Evolutionary conservation across 2,888 invertebrate genomes (phyloP).

Genomic region (Tipula vernalis): DNA sequence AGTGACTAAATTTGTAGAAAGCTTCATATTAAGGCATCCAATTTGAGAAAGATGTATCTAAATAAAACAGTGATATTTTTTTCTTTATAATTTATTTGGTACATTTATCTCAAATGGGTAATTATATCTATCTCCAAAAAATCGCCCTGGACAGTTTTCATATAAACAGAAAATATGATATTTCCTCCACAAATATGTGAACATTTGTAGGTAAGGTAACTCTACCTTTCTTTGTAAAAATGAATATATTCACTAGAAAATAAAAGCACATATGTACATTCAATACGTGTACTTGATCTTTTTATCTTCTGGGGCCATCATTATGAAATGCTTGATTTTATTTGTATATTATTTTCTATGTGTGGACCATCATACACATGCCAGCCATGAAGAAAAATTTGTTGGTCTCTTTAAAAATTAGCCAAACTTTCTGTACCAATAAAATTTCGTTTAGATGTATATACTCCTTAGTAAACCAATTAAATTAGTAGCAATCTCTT

Average conservation of each 20-base stretch:
- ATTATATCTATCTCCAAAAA: background rate
- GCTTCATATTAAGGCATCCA: background rate
- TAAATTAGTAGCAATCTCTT: background rate
- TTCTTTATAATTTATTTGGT: background rate
- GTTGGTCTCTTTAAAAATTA: background rate
- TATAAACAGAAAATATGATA: background rate
- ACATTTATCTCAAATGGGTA: background rate
- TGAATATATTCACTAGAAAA: background rate
- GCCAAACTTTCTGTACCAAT: background rate
- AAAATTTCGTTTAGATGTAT: background rate
- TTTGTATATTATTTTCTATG: background rate
- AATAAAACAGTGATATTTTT: background rate
- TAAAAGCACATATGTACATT: background rate
- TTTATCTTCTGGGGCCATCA: background rate
- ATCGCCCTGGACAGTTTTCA: background rate
- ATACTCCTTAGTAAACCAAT: background rate
- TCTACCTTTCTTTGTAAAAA: background rate
- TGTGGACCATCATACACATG: background rate
- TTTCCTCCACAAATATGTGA: background rate
- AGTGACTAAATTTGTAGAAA: background rate
- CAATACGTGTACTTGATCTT: background rate
- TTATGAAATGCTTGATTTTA: background rate
- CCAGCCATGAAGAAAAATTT: background rate
- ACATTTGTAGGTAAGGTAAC: background rate
- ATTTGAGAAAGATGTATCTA: background rate